A percentile compares a stretch with the other conserved stretches of the same genome.
Conservation (phyloP, 2,888 invertebrate species). For the Carterocephalus palaemon region DNA sequence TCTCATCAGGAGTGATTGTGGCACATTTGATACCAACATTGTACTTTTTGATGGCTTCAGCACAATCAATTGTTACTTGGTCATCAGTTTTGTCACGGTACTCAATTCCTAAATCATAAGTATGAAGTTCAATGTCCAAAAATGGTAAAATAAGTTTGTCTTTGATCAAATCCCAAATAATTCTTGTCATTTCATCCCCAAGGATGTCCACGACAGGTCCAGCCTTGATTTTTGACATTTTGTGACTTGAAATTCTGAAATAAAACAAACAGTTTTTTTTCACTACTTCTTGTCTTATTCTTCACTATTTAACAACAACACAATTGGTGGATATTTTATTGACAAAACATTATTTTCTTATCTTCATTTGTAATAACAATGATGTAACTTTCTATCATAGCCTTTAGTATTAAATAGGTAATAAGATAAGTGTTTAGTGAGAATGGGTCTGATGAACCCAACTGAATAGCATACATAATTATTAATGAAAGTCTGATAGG, state of each 20-base stretch:
- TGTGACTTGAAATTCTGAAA: conserved; percentile 46
- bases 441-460: neutral
- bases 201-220: conserved; percentile 95
- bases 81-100: conserved; percentile 96
- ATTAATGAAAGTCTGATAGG: too few species aligned
- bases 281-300: too few species aligned
- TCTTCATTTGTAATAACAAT: too few species aligned
- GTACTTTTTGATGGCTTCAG: conserved; percentile 96
- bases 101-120: conserved; percentile 97
- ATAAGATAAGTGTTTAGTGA: too few species aligned
- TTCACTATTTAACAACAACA: too few species aligned
- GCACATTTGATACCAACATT: conserved; percentile 99
- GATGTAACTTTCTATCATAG: too few species aligned
- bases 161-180: conserved; percentile 99
- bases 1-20: conserved; percentile 98
- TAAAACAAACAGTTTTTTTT: too few species aligned
- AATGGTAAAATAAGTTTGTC: conserved; percentile 97
- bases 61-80: conserved; percentile 97
- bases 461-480: too few species aligned
- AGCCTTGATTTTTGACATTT: conserved; percentile 84
- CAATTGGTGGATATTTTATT: too few species aligned
- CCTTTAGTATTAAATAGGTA: too few species aligned
- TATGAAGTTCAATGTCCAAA: conserved; percentile 95
- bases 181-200: conserved; percentile 98
- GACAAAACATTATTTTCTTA: too few species aligned